Conservation (phyloP, 2,797 vertebrate species). For the Denticeps clupeoides region DNA sequence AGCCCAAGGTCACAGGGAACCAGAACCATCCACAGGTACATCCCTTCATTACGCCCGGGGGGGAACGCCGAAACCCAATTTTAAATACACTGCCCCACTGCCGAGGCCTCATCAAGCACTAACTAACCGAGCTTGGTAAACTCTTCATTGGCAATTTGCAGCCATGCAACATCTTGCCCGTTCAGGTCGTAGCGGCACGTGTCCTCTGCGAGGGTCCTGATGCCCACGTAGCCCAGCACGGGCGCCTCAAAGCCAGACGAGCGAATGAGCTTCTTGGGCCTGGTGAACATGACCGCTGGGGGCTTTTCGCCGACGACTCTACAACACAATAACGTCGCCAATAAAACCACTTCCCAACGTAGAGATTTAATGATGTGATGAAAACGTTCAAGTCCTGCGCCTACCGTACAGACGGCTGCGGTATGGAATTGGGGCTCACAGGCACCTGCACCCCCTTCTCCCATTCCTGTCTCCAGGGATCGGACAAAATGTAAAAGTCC, state of each 20-base stretch:
- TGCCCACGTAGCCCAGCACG: conserved; percentile 79
- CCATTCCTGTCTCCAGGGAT: conserved; percentile 97
- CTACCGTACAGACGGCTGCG: conserved; percentile 79
- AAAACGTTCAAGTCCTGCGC: not conserved
- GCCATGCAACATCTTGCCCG: conserved; percentile 79
- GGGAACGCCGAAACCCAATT: no score
- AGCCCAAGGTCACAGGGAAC: no score
- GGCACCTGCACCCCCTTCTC: conserved; percentile 97
- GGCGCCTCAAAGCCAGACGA: conserved; percentile 70
- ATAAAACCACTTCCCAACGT: not conserved
- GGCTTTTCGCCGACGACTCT: conserved; percentile 70
- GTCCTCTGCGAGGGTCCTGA: conserved; percentile 75
- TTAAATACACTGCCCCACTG: no score
- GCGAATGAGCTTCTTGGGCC: conserved; percentile 82
- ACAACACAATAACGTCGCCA: not conserved
- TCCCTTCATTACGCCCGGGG: no score
- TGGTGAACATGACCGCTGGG: conserved; percentile 68
- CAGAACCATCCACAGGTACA: no score
- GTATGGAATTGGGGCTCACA: conserved; percentile 85
- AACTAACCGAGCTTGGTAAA: conserved; percentile 85
- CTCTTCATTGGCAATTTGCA: conserved; percentile 79
- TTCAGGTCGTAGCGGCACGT: conserved; percentile 87
- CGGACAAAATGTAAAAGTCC: conserved; percentile 85
- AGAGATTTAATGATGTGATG: no score
- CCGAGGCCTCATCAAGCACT: not conserved